phyloP scores from a whole-genome alignment of 2,797 vertebrate species.

The Lithobates pipiens region DNA sequence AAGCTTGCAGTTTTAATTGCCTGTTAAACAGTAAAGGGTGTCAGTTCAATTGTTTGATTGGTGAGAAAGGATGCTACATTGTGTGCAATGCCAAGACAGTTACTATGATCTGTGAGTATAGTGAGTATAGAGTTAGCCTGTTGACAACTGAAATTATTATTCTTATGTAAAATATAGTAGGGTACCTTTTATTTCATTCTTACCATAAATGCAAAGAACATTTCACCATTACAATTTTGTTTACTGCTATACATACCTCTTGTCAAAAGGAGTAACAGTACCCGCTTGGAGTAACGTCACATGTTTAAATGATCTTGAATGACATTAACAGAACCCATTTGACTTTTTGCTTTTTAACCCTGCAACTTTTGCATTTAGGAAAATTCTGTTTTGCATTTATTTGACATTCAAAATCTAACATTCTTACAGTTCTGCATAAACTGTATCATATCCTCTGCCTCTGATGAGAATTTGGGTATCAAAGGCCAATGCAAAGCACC shows the following conservation, averaged over 20 bases:
- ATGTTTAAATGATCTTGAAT: slow-evolving; percentile 5
- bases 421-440: slow-evolving; percentile 66
- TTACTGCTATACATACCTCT: neutral
- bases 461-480: slow-evolving; percentile 64
- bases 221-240: slow-evolving; percentile 11
- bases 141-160: neutral
- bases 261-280: neutral
- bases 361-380: slow-evolving; percentile 40
- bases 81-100: neutral
- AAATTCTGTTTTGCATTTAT: slow-evolving; percentile 46
- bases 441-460: slow-evolving; percentile 65
- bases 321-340: slow-evolving; percentile 21
- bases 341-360: slow-evolving; percentile 22
- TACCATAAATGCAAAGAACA: neutral
- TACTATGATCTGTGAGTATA: neutral
- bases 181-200: slow-evolving; percentile 3
- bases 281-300: neutral
- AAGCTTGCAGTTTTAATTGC: neutral
- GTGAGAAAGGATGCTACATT: neutral
- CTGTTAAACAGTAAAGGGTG: neutral
- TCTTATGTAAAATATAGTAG: neutral
- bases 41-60: neutral
- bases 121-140: neutral
- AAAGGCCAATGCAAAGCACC: slow-evolving; percentile 69
- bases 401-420: slow-evolving; percentile 54